These are phyloP conservation scores for Drosophila biarmipes DNA, from an alignment of 1,140 invertebrate genomes.

Conservation along the genomic window DNA sequence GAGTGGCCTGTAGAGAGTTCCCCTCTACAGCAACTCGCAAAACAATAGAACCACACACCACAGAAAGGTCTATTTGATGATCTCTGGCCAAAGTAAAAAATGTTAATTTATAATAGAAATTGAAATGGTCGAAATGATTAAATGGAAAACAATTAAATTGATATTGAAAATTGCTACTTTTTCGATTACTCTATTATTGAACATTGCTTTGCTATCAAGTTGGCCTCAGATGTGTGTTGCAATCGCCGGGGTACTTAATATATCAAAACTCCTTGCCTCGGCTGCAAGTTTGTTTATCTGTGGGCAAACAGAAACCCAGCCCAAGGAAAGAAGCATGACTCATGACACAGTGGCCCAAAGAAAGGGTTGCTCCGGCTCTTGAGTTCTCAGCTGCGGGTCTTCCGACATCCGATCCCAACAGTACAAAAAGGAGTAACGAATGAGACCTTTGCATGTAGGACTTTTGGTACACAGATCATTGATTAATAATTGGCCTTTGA, in stretches of 20 bases:
- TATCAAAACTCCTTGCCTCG: constrained; percentile 6
- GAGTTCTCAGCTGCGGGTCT: constrained; percentile 39
- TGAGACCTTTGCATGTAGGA: constrained; percentile 34
- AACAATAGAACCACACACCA: not conserved
- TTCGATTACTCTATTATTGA: not conserved
- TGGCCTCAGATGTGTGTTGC: not conserved
- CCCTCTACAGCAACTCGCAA: not conserved
- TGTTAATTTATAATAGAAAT: too few relatives aligned
- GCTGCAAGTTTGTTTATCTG: constrained; percentile 50
- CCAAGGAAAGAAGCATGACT: constrained; percentile 14
- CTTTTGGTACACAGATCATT: constrained; percentile 68
- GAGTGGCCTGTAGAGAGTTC: not conserved
- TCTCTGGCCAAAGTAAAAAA: too few relatives aligned
- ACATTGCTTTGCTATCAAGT: too few relatives aligned
- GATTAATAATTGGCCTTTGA: constrained; percentile 73
- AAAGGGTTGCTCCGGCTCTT: constrained; percentile 25
- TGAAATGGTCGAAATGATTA: too few relatives aligned
- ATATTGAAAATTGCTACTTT: too few relatives aligned
- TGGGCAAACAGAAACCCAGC: constrained; percentile 57
- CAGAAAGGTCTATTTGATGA: too few relatives aligned
- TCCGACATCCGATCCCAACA: constrained; percentile 16
- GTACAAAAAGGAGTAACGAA: not conserved
- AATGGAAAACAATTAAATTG: too few relatives aligned
- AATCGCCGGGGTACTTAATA: not conserved
- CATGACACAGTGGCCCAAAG: constrained; percentile 3